Evolutionary conservation across 2,797 vertebrate species (phyloP).

Genomic region (Potorous gilbertii): DNA sequence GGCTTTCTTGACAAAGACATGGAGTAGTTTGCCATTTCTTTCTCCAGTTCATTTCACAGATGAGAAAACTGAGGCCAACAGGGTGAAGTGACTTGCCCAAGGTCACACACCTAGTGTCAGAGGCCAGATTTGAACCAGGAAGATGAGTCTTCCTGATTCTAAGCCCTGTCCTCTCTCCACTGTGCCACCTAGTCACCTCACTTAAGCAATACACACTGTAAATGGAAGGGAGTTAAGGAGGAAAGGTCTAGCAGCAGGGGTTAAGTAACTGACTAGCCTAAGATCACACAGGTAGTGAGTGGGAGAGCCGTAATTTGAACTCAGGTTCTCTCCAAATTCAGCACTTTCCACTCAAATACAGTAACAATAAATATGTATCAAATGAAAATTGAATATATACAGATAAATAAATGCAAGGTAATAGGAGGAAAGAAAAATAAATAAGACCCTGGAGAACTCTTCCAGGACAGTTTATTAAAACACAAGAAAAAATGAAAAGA

Average conservation of each 20-base stretch:
- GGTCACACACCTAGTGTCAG: neutral
- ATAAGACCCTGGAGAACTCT: neutral
- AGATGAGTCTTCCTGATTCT: neutral
- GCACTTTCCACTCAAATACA: neutral
- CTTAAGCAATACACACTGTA: neutral
- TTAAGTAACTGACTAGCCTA: neutral
- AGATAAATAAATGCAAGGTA: neutral
- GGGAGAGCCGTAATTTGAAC: neutral
- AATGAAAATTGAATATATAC: neutral
- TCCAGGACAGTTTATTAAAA: constrained; percentile 1
- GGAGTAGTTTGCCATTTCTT: neutral
- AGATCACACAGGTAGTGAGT: neutral
- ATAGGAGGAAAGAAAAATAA: neutral
- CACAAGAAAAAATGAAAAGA: neutral
- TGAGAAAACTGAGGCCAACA: neutral
- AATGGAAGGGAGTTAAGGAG: neutral
- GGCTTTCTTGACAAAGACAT: neutral
- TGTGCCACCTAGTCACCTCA: neutral
- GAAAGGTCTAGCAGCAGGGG: neutral
- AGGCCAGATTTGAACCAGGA: neutral
- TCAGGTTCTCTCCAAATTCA: neutral
- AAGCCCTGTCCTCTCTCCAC: neutral
- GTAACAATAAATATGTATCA: neutral
- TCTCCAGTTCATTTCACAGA: neutral
- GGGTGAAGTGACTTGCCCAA: neutral